Conservation (phyloP, 1,140 invertebrate species). For the Apocrypta bakeri region DNA sequence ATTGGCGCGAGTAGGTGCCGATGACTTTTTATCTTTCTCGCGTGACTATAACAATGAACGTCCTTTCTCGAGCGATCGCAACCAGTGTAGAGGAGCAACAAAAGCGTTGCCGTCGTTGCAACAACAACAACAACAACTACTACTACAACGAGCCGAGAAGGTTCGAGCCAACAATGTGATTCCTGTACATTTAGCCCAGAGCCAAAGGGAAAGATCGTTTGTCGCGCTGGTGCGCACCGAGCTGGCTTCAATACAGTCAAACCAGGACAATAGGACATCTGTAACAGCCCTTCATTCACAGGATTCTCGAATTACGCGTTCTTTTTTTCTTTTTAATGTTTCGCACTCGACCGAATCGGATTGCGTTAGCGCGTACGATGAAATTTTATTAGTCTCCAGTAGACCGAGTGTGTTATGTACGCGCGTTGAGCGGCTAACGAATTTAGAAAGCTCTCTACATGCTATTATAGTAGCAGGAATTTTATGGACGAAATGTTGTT, state of each 20-base stretch:
- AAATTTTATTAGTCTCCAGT: neutral
- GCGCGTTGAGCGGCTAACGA: neutral
- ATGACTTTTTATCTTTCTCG: too few relatives aligned
- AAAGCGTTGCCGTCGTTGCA: neutral
- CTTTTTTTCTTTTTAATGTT: too few relatives aligned
- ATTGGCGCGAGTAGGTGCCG: too few relatives aligned
- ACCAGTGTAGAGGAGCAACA: too few relatives aligned
- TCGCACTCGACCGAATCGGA: neutral
- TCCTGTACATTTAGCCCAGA: neutral
- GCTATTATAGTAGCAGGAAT: neutral
- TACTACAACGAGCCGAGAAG: neutral
- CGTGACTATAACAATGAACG: too few relatives aligned
- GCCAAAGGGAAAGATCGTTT: neutral
- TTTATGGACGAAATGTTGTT: constrained; percentile 13
- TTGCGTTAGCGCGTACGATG: too few relatives aligned
- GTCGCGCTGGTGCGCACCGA: neutral
- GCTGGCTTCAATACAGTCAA: neutral
- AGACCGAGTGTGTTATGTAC: too few relatives aligned
- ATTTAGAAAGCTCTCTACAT: constrained; percentile 22
- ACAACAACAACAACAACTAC: neutral
- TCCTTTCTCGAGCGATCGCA: too few relatives aligned
- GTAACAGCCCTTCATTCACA: too few relatives aligned
- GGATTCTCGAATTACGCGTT: too few relatives aligned
- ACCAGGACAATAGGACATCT: too few relatives aligned
- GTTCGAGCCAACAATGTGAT: neutral